Percentiles rank a stretch among this genome's conserved stretches.
phyloP scores from a whole-genome alignment of 2,888 invertebrate genomes.

The Andrena dorsata region DNA sequence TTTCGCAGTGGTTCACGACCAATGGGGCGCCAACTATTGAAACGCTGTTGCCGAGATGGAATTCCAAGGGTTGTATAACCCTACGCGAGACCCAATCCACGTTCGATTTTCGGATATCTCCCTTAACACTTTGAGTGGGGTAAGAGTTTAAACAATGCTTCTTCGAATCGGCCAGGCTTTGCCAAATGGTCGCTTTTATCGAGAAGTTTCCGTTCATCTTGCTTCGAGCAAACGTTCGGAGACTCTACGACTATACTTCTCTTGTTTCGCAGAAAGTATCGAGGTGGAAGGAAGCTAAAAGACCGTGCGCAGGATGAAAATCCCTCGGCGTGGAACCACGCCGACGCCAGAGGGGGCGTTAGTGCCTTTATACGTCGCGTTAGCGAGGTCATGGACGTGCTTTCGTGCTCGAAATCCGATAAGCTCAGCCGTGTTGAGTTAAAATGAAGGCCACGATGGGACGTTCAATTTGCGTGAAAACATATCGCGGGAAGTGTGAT shows the following conservation, averaged over 20 bases:
- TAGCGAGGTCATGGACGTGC: slow-evolving; percentile 24
- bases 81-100: background rate
- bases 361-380: background rate
- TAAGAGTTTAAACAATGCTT: too few relatives aligned
- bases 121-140: slow-evolving; percentile 34
- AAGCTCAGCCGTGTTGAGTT: background rate
- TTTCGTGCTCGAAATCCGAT: background rate
- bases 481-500: background rate
- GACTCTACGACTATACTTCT: too few relatives aligned
- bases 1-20: slow-evolving; percentile 25
- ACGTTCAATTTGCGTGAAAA: background rate
- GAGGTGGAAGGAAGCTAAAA: too few relatives aligned
- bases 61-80: slow-evolving; percentile 26
- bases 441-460: background rate
- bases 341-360: too few relatives aligned
- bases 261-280: too few relatives aligned
- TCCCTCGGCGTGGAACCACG: too few relatives aligned
- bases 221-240: too few relatives aligned
- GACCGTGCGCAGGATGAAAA: too few relatives aligned
- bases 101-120: slow-evolving; percentile 47
- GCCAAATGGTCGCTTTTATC: too few relatives aligned
- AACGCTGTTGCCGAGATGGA: slow-evolving; percentile 24
- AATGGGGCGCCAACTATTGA: slow-evolving; percentile 12
- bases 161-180: too few relatives aligned
- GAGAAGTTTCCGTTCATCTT: too few relatives aligned